Base-by-base conservation (phyloP, 30 jellyfish, hydroid and myxozoan genomes). In the Hydra vulgaris region DNA sequence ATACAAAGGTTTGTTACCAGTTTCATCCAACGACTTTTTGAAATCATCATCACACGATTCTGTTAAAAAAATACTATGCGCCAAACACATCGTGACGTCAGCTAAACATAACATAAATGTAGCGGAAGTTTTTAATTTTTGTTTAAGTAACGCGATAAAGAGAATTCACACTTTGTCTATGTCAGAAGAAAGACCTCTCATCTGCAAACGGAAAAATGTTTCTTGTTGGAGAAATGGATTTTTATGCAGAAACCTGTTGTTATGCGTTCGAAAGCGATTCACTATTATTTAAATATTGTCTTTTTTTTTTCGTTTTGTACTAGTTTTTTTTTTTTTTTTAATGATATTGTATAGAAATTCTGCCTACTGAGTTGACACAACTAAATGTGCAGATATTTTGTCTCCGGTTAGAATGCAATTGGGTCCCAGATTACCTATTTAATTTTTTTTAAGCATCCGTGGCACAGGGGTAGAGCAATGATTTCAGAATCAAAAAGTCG, bases 61-160 rank as follows among this genome's bases (percentile, higher is more conserved):
- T 15, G 66, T 73, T 22, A 73, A 73, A 21, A 54, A 73, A 54
- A 73, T 73, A 21, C 81, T 15, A 8, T 73, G 81, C 72, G 81
- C 66, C 7, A 73, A 73, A 73, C 81, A 73, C 81, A 73, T 73
- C 61, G 24, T 73, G 53, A 73, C 81, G 7, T 73, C 81, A 12
- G 12, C 81, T 7, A 73, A 73, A 73, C 21, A 26, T 54, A 73
- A 73, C 66, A 73, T 73, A 19, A 27, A 73, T 21, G 18, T 73
- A 21, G 53, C 54, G 0, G 81, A 73, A 15, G 81, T 54, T 17
- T 73, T 73, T 25, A 54, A 73, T 15, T 73, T 21, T 18, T 23
- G 81, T 0, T 18, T 73, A 19, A 25, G 53, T 8, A 54, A 73
- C 66, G 66, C 53, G 18, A 73, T 73, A 16, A 73, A 73, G 18